Percentiles rank a stretch among this genome's conserved stretches.
Conservation (phyloP, 2,888 invertebrate species). For the Pammene aurita region DNA sequence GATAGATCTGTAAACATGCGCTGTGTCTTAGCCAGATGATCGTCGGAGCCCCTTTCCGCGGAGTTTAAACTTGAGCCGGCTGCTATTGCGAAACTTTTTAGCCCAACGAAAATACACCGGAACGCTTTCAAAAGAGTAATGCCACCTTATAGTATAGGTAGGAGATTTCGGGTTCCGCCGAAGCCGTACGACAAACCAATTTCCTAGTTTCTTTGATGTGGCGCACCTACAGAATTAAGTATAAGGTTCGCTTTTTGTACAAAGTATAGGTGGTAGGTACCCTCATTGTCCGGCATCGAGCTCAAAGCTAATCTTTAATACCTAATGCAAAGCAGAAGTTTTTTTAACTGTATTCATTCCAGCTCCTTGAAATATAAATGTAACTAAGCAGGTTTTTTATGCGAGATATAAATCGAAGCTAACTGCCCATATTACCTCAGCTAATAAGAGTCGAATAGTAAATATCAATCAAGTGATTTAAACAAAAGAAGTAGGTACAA, state of each 20-base stretch:
- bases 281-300: not conserved
- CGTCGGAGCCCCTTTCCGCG: constrained; percentile 63
- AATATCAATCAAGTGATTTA: no score
- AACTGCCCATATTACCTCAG: no score
- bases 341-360: not conserved
- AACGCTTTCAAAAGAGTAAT: constrained; percentile 78
- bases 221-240: constrained; percentile 8
- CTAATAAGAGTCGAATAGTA: no score
- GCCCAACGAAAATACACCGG: constrained; percentile 80
- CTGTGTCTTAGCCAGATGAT: constrained; percentile 64
- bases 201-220: constrained; percentile 31
- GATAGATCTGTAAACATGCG: constrained; percentile 27
- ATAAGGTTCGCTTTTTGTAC: constrained; percentile 10
- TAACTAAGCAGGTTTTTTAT: no score
- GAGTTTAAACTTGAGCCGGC: constrained; percentile 74
- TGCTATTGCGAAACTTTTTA: constrained; percentile 80
- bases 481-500: no score
- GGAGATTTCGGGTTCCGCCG: constrained; percentile 57
- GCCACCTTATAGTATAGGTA: constrained; percentile 56
- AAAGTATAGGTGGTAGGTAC: constrained; percentile 2
- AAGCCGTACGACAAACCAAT: constrained; percentile 24
- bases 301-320: constrained; percentile 15
- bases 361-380: not conserved
- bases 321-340: not conserved
- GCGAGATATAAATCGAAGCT: no score